A percentile compares a stretch with the other conserved stretches of the same genome.
These are phyloP conservation scores for Myxocyprinus asiaticus DNA, from an alignment of 2,113 vertebrate genomes.

Conservation along the genomic window DNA sequence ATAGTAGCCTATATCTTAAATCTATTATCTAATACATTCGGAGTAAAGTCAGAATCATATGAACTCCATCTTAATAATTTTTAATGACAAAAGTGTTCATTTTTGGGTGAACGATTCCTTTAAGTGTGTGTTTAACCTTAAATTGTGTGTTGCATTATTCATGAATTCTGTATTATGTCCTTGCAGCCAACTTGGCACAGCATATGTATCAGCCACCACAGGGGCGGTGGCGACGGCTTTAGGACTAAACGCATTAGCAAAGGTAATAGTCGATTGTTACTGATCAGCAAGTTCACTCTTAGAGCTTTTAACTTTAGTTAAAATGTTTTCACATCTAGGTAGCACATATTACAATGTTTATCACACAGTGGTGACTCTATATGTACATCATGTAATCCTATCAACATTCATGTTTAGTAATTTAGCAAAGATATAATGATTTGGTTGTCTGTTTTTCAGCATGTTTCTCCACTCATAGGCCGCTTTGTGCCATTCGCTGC, in stretches of 20 bases:
- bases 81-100: too few species aligned
- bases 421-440: neutral
- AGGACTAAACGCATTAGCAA: slow-evolving; percentile 93
- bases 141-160: neutral
- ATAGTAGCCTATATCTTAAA: too few species aligned
- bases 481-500: slow-evolving; percentile 98
- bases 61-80: too few species aligned
- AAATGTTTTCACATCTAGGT: neutral
- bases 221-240: slow-evolving; percentile 93
- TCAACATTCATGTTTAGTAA: too few species aligned
- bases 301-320: too few species aligned
- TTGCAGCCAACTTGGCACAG: slow-evolving; percentile 90
- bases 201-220: slow-evolving; percentile 95
- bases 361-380: neutral
- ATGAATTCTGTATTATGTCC: slow-evolving; percentile 33
- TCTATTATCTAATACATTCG: too few species aligned
- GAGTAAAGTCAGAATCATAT: too few species aligned
- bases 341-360: neutral
- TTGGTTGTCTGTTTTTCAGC: slow-evolving; percentile 69
- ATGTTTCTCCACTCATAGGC: slow-evolving; percentile 89
- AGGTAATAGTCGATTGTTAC: slow-evolving; percentile 72
- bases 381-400: neutral
- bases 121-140: too few species aligned
- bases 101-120: too few species aligned
- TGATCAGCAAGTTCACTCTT: neutral